A percentile compares a stretch with the other conserved stretches of the same genome.
Conservation (phyloP, 2,888 invertebrate genomes). For the Athrips mouffetella region DNA sequence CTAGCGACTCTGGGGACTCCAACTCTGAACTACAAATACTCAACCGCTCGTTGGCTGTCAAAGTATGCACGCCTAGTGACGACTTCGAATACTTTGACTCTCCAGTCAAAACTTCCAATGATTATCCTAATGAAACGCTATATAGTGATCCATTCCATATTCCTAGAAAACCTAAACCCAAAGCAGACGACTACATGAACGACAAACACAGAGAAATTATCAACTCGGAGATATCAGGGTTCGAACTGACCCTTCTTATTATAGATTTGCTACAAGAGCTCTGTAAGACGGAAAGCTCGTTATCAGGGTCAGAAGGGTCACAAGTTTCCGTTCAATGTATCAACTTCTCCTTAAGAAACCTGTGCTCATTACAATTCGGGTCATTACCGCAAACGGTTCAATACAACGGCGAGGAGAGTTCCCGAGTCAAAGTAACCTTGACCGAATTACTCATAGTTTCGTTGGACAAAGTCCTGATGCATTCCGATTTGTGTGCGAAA, state of each 20-base stretch:
- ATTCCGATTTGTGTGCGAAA: conserved; percentile 75
- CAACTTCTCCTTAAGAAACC: conserved; percentile 78
- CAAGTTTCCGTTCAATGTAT: conserved; percentile 78
- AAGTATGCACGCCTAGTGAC: conserved; percentile 76
- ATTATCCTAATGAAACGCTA: conserved; percentile 54
- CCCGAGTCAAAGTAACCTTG: conserved; percentile 74
- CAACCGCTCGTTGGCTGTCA: conserved; percentile 73
- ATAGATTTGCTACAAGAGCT: conserved; percentile 76
- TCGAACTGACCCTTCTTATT: conserved; percentile 78
- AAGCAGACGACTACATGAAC: conserved; percentile 74
- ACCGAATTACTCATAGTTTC: conserved; percentile 78
- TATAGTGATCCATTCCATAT: conserved; percentile 50
- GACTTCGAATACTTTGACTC: conserved; percentile 81
- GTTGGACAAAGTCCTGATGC: conserved; percentile 73
- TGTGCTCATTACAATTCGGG: conserved; percentile 80
- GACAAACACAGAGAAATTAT: conserved; percentile 73
- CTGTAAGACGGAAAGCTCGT: conserved; percentile 72
- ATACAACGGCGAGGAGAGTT: conserved; percentile 53
- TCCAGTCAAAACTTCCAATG: conserved; percentile 51
- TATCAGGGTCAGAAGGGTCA: conserved; percentile 72
- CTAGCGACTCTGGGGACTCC: conserved; percentile 68
- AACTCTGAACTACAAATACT: conserved; percentile 70
- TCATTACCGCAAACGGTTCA: conserved; percentile 51
- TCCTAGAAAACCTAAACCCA: conserved; percentile 60
- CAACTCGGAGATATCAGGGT: conserved; percentile 69